A percentile compares a stretch with the other conserved stretches of the same genome.
These are phyloP conservation scores for Rhinichthys klamathensis DNA, from an alignment of 2,113 vertebrate species.

Conservation along the genomic window DNA sequence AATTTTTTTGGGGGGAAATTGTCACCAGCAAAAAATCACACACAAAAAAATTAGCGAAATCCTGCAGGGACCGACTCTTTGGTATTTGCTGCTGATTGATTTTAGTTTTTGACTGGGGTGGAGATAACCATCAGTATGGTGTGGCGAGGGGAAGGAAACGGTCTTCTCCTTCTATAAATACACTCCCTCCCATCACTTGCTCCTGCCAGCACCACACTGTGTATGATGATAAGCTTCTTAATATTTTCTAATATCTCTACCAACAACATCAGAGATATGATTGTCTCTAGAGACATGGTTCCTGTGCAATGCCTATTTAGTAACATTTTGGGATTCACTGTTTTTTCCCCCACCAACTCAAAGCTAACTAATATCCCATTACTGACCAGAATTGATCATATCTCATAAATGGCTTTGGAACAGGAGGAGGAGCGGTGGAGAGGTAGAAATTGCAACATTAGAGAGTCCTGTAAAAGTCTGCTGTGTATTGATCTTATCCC, in stretches of 20 bases:
- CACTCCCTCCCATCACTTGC: conserved; percentile 4
- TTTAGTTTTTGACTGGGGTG: conserved; percentile 55
- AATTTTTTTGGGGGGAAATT: too few relatives aligned
- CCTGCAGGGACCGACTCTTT: too few relatives aligned
- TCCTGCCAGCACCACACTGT: not conserved
- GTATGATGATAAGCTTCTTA: conserved; percentile 62
- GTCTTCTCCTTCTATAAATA: not conserved
- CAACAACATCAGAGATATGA: conserved; percentile 48
- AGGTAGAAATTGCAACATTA: conserved; percentile 66
- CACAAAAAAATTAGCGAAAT: too few relatives aligned
- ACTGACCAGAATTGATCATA: conserved; percentile 72
- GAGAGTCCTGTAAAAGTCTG: conserved; percentile 59
- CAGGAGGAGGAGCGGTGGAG: conserved; percentile 59
- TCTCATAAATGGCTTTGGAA: conserved; percentile 72
- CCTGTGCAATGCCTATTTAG: conserved; percentile 50
- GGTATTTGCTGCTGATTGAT: conserved; percentile 51
- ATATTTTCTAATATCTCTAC: conserved; percentile 59
- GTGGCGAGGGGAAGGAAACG: conserved; percentile 47
- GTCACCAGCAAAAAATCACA: too few relatives aligned
- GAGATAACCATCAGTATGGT: conserved; percentile 67
- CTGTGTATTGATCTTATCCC: conserved; percentile 68
- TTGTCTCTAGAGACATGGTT: conserved; percentile 37
- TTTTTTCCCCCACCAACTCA: conserved; percentile 27
- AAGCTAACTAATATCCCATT: conserved; percentile 69
- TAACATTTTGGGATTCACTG: conserved; percentile 45